phyloP scores from a whole-genome alignment of 2,888 invertebrate genomes.

The Eilema caniola region DNA sequence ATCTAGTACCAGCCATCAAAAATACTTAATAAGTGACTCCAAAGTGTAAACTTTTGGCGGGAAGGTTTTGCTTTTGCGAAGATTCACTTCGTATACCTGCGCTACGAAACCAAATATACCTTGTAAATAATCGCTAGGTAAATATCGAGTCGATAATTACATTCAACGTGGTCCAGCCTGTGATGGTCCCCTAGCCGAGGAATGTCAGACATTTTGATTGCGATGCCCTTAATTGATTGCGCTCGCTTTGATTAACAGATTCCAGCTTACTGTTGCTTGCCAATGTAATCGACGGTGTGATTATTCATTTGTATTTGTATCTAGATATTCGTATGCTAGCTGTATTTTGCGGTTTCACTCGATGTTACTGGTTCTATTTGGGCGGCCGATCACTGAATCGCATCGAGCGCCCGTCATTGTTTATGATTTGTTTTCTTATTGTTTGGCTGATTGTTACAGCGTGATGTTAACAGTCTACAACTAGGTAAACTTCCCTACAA shows the following conservation, averaged over 20 bases:
- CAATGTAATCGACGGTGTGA: conserved; percentile 40
- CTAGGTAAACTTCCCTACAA: neutral
- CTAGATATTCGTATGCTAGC: neutral
- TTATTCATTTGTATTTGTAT: conserved; percentile 39
- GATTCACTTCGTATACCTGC: neutral
- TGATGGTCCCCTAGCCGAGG: conserved; percentile 63
- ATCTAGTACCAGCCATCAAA: too few species aligned
- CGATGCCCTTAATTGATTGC: conserved; percentile 78
- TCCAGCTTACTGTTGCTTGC: conserved; percentile 60
- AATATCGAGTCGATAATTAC: conserved; percentile 11
- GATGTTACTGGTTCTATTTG: neutral
- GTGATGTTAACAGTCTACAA: neutral
- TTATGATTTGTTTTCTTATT: neutral
- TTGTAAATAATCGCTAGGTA: neutral
- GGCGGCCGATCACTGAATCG: neutral
- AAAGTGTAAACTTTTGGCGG: too few species aligned
- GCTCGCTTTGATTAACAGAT: conserved; percentile 82
- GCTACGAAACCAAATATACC: neutral
- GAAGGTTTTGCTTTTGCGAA: too few species aligned
- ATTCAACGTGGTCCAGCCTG: conserved; percentile 46
- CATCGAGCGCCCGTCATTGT: neutral
- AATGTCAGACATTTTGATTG: conserved; percentile 82
- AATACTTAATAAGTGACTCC: too few species aligned
- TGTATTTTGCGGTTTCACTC: neutral
- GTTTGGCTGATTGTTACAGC: neutral